Evolutionary conservation across 1,140 invertebrate genomes (phyloP).

Genomic region (Idris sp.): DNA sequence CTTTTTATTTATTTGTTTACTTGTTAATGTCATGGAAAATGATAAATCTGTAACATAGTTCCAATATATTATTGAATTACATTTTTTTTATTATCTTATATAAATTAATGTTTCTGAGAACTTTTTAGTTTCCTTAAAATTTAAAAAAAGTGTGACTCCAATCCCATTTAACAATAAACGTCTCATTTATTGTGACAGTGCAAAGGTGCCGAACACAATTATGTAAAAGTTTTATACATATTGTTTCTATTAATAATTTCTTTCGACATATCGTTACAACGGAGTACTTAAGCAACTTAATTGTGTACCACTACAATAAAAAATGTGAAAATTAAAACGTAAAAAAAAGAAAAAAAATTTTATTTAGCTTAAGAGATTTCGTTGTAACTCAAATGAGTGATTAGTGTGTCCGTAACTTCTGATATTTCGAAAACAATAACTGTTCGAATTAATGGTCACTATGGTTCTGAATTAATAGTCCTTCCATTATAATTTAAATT

Average conservation of each 20-base stretch:
- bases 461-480: conserved; percentile 7
- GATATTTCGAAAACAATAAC: conserved; percentile 1
- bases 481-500: conserved; percentile 15
- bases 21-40: no score
- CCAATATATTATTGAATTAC: no score
- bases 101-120: no score
- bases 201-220: conserved; percentile 17
- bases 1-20: no score
- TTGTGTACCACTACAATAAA: no score
- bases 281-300: conserved; percentile 42
- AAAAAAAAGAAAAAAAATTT: conserved; percentile 2
- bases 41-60: no score
- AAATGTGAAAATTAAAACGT: no score
- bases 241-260: conserved; percentile 2
- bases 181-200: conserved; percentile 9
- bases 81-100: no score
- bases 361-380: conserved; percentile 44
- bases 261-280: conserved; percentile 37
- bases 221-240: background rate
- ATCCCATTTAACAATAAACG: conserved; percentile 2
- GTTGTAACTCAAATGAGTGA: conserved; percentile 26
- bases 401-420: conserved; percentile 2
- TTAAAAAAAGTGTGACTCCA: no score
- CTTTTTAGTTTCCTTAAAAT: no score
- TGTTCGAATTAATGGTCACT: conserved; percentile 3